phyloP scores from a whole-genome alignment of 2,888 invertebrate species.

The Ornithoptera alexandrae region DNA sequence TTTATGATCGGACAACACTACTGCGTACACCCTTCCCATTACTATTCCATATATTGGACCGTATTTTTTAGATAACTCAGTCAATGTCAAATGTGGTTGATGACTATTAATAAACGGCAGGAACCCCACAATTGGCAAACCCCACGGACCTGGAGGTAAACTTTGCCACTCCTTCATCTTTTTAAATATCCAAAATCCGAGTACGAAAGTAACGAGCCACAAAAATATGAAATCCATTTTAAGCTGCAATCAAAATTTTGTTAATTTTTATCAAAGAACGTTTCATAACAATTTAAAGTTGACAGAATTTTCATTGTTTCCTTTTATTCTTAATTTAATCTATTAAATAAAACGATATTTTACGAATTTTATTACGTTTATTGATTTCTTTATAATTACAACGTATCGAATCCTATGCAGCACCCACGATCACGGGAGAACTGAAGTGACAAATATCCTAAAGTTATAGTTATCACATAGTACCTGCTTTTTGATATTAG shows the following conservation, averaged over 20 bases:
- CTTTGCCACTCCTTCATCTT: slow-evolving; percentile 64
- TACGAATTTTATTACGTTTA: too few species aligned
- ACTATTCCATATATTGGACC: slow-evolving; percentile 87
- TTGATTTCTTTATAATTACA: too few species aligned
- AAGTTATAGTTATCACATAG: too few species aligned
- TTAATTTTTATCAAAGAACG: not conserved
- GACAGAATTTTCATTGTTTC: not conserved
- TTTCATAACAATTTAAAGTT: not conserved
- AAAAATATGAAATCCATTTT: slow-evolving; percentile 39
- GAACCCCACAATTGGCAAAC: slow-evolving; percentile 89
- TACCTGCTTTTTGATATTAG: too few species aligned
- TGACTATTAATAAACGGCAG: slow-evolving; percentile 85
- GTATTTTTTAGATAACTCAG: slow-evolving; percentile 82
- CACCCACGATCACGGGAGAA: too few species aligned
- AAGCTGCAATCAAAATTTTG: slow-evolving; percentile 9
- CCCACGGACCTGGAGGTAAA: slow-evolving; percentile 89
- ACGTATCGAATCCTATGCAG: too few species aligned
- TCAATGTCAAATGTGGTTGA: slow-evolving; percentile 86
- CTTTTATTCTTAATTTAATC: not conserved
- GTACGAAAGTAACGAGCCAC: slow-evolving; percentile 38
- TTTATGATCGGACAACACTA: slow-evolving; percentile 87
- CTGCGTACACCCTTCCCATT: slow-evolving; percentile 87
- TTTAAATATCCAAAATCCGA: slow-evolving; percentile 55
- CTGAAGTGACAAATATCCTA: too few species aligned
- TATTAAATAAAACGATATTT: not conserved